These are phyloP conservation scores for Tapera naevia DNA, from an alignment of 2,797 vertebrate species.

Conservation along the genomic window DNA sequence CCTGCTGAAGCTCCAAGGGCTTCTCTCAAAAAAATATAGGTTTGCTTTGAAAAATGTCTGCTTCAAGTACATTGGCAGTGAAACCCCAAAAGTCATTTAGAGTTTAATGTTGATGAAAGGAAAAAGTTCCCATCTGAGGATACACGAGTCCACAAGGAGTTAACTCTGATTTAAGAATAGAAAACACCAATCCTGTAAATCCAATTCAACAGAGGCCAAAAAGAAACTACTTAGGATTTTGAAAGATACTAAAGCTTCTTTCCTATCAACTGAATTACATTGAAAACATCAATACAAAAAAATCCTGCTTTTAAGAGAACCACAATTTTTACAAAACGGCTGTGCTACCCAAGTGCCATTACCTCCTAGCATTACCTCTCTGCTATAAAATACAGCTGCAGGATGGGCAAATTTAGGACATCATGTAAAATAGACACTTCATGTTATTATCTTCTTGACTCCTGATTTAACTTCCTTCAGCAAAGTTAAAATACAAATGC, in stretches of 20 bases:
- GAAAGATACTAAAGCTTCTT: background rate
- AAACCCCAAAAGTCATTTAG: background rate
- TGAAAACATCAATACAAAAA: background rate
- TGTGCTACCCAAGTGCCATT: background rate
- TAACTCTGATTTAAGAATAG: background rate
- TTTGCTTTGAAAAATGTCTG: background rate
- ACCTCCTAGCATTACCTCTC: background rate
- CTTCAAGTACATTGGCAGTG: background rate
- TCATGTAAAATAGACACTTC: background rate
- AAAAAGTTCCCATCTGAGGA: background rate
- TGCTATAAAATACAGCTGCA: background rate
- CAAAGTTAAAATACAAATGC: background rate
- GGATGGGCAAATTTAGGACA: background rate
- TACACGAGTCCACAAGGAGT: background rate
- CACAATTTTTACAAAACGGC: background rate
- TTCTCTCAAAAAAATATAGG: background rate
- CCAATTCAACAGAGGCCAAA: background rate
- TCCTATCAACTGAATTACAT: background rate
- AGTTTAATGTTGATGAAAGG: background rate
- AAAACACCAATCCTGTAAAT: background rate
- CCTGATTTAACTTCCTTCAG: background rate
- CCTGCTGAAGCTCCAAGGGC: background rate
- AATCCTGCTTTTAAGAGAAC: no score
- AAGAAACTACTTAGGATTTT: background rate
- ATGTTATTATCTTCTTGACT: background rate